phyloP scores from a whole-genome alignment of 2,113 vertebrate genomes.

The Garra rufa region DNA sequence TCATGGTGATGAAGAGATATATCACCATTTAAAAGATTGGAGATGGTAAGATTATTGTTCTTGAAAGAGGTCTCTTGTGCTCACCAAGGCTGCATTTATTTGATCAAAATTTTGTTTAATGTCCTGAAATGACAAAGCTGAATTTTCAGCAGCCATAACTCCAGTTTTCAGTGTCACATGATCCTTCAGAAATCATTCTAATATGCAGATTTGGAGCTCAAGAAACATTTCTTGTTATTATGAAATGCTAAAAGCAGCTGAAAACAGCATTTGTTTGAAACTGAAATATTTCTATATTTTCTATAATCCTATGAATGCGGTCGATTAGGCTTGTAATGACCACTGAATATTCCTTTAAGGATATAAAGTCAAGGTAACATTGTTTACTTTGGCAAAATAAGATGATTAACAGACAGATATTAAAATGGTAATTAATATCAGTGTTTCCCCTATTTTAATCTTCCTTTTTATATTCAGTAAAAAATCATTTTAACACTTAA shows the following conservation, averaged over 20 bases:
- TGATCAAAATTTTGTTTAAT: too few relatives aligned
- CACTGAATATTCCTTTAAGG: not conserved
- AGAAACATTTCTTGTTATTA: not conserved
- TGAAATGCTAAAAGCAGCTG: not conserved
- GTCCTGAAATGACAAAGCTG: not conserved
- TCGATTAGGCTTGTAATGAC: not conserved
- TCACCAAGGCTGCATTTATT: not conserved
- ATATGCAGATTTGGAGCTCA: not conserved
- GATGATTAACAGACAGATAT: conserved; percentile 51
- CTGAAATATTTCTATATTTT: too few relatives aligned
- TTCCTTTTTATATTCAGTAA: conserved; percentile 47
- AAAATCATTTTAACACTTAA: conserved; percentile 51
- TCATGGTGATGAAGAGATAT: not conserved
- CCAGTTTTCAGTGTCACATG: too few relatives aligned
- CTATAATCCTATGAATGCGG: not conserved
- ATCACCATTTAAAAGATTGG: not conserved
- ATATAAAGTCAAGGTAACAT: conserved; percentile 59
- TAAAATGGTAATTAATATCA: conserved; percentile 51
- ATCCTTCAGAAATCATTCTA: not conserved
- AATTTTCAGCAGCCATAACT: too few relatives aligned
- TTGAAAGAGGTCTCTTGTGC: not conserved
- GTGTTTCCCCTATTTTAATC: conserved; percentile 24
- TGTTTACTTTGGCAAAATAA: conserved; percentile 57
- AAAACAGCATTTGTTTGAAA: not conserved
- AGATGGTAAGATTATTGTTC: not conserved